Evolutionary conservation across 2,113 vertebrate genomes (phyloP).

Genomic region (Otolemur garnettii): DNA sequence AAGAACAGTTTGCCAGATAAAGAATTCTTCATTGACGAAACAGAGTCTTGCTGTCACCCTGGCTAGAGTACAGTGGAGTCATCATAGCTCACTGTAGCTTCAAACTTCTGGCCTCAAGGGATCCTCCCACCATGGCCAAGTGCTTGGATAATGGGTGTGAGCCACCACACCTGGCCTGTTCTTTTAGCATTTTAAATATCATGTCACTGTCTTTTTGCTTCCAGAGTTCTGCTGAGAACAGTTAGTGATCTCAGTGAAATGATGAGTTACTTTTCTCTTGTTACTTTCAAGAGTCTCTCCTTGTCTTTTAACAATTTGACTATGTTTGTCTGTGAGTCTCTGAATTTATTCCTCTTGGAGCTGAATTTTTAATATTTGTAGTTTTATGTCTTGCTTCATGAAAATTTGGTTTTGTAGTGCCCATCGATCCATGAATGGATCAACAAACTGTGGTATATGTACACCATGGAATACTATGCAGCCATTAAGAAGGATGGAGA

Average conservation of each 20-base stretch:
- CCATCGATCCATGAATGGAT: too few species aligned
- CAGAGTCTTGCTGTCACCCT: too few species aligned
- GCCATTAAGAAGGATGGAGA: too few species aligned
- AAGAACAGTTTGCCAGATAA: background rate
- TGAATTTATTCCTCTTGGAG: background rate
- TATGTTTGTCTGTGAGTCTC: background rate
- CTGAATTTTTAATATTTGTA: slow-evolving; percentile 9
- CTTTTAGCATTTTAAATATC: background rate
- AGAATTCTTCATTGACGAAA: background rate
- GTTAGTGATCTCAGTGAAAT: background rate
- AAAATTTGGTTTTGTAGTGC: background rate
- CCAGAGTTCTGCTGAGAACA: background rate
- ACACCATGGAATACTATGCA: too few species aligned
- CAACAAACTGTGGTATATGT: too few species aligned
- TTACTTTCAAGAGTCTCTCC: background rate
- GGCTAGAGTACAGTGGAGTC: too few species aligned
- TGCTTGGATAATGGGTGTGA: too few species aligned
- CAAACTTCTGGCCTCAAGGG: too few species aligned
- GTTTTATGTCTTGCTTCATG: background rate
- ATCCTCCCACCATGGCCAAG: too few species aligned
- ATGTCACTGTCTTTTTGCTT: background rate
- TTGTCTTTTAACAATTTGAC: background rate
- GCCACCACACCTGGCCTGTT: background rate
- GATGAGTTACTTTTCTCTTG: background rate
- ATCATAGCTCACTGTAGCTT: too few species aligned